These are phyloP conservation scores for Rhabdornis inornatus DNA, from an alignment of 2,113 vertebrate species.

Conservation along the genomic window DNA sequence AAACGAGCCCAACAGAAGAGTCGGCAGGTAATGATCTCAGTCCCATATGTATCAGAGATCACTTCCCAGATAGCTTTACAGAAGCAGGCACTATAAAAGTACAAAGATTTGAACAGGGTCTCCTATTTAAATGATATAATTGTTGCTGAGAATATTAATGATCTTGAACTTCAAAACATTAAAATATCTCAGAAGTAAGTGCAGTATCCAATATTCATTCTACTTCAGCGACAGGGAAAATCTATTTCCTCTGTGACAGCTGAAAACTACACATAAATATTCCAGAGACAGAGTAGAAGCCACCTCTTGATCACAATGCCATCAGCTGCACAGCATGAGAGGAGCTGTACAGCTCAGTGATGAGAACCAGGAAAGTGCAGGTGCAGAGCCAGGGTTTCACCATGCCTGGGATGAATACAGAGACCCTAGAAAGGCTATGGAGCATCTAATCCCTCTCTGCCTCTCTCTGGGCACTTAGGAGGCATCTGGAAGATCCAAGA, in stretches of 20 bases:
- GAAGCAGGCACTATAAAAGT: not conserved
- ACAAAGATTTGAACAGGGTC: not conserved
- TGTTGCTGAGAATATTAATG: not conserved
- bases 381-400: not conserved
- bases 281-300: not conserved
- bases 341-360: not conserved
- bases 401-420: fast-evolving
- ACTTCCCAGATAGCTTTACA: not conserved
- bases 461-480: not conserved
- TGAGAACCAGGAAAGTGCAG: not conserved
- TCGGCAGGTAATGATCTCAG: not conserved
- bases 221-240: not conserved
- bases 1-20: not conserved
- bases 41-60: not conserved
- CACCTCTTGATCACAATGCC: not conserved
- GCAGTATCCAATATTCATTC: not conserved
- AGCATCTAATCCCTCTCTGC: not conserved
- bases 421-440: not conserved
- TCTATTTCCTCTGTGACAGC: not conserved
- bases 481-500: not conserved
- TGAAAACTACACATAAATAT: not conserved
- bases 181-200: not conserved
- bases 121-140: not conserved
- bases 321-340: fast-evolving
- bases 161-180: constrained; percentile 31